Conservation (phyloP, 2,888 invertebrate species). For the Tipula lateralis region DNA sequence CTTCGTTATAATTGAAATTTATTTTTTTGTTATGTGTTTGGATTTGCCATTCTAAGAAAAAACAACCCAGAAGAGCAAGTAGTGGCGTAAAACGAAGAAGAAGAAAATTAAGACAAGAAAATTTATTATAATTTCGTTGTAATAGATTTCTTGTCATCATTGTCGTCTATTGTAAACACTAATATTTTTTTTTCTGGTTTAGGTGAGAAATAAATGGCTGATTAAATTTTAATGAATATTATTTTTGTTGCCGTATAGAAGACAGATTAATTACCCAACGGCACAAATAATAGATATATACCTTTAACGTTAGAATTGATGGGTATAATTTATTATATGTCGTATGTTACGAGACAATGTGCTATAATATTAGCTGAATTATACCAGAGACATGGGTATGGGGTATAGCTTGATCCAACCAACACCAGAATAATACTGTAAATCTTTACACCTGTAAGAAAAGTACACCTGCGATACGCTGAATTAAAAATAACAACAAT, state of each 20-base stretch:
- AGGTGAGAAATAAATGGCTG: conserved; percentile 1
- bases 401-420: too few species aligned
- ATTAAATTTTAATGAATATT: conserved; percentile 19
- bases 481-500: not conserved
- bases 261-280: not conserved
- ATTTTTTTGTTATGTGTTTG: not conserved
- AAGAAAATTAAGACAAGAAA: conserved; percentile 19
- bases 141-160: conserved; percentile 1
- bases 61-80: not conserved
- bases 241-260: not conserved
- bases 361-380: not conserved
- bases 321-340: not conserved
- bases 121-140: not conserved
- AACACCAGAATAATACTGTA: not conserved
- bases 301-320: not conserved
- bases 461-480: not conserved
- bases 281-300: not conserved
- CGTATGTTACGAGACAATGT: not conserved
- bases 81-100: too few species aligned
- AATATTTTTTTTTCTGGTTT: not conserved
- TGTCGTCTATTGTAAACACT: not conserved
- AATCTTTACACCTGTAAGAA: conserved; percentile 4
- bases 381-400: not conserved
- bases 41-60: not conserved
- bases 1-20: conserved; percentile 19